Evolutionary conservation across 2,797 vertebrate species (phyloP), one percentile per base, ranked within the genome.

Genomic region (Acanthurus leucopareius): DNA sequence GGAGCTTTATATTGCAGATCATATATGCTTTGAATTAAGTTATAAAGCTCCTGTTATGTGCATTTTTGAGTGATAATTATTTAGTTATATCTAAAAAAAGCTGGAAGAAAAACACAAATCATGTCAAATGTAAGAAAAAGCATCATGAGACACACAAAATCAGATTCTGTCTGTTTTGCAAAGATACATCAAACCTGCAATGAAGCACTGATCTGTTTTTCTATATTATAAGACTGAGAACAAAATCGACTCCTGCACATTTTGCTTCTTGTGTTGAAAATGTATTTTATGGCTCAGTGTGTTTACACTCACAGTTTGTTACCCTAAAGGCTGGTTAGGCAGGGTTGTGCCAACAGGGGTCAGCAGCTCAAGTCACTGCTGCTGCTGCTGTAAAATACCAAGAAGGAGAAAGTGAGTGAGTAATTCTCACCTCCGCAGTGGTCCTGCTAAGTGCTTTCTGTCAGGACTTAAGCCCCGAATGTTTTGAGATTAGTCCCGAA

Each of bases 391-490:
- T 54, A 73, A 68, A 71, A 70, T 65, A 68, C 69, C 59, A 63
- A 60, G 38, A 67, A 52, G 52, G 58, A 75, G 69, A 53, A 40
- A 32, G 71, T 4, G 8, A 68, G 49, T 54, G 54, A 73, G 79
- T 82, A 73, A 83, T 72, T 88, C 73, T 77, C 61, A 63, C 73
- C 76, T 88, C 79, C 32, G 70, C 77, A 48, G 74, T 72, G 81
- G 83, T 89, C 81, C 53, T 16, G n/a, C 66, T 81, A 80, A 90
- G 75, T 76, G 78, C 82, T 83, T 82, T 80, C 84, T 80, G 86
- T 83, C 86, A 60, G 58, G 57, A 61, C 58, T 83, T 86, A 83
- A 81, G 51, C 78, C 69, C 32, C 1, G 5, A 83, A 86, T 86
- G 79, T 86, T 84, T 86, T 56, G 17, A 84, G 80, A 87, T 92